Conservation (phyloP, 1,140 invertebrate genomes). For the Eurosta solidaginis region DNA sequence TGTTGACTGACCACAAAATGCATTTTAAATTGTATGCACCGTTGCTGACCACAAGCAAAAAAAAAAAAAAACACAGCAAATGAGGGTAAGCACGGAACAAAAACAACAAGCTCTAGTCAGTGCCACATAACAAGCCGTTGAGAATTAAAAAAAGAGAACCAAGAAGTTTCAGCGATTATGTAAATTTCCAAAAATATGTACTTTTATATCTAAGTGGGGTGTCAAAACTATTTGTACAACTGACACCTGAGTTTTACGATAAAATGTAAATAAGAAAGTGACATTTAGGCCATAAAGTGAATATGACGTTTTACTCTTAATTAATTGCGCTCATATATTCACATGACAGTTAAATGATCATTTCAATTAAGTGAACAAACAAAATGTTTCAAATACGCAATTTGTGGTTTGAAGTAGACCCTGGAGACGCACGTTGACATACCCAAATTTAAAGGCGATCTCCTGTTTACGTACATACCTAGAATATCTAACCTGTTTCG, state of each 20-base stretch:
- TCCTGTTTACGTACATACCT: background rate
- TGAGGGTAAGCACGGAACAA: background rate
- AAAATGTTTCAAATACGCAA: conserved; percentile 17
- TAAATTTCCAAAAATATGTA: background rate
- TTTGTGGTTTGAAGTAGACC: conserved; percentile 7
- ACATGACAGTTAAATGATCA: conserved; percentile 6
- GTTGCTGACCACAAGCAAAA: background rate
- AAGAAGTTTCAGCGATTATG: background rate
- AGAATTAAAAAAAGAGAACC: background rate
- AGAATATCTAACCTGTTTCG: background rate
- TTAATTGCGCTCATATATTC: conserved; percentile 10
- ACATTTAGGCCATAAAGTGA: background rate
- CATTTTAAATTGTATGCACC: background rate
- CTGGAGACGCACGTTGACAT: background rate
- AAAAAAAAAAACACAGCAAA: background rate
- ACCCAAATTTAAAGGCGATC: background rate
- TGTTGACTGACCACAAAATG: conserved; percentile 2
- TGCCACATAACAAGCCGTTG: background rate
- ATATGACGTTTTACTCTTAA: background rate
- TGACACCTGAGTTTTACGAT: background rate
- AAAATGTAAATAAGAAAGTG: background rate
- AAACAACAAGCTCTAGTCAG: background rate
- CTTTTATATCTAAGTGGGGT: background rate
- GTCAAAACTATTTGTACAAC: conserved; percentile 13
- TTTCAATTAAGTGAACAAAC: conserved; percentile 14